These are phyloP conservation scores for Steinernema hermaphroditum DNA, from an alignment of 2,888 invertebrate genomes.

Conservation along the genomic window DNA sequence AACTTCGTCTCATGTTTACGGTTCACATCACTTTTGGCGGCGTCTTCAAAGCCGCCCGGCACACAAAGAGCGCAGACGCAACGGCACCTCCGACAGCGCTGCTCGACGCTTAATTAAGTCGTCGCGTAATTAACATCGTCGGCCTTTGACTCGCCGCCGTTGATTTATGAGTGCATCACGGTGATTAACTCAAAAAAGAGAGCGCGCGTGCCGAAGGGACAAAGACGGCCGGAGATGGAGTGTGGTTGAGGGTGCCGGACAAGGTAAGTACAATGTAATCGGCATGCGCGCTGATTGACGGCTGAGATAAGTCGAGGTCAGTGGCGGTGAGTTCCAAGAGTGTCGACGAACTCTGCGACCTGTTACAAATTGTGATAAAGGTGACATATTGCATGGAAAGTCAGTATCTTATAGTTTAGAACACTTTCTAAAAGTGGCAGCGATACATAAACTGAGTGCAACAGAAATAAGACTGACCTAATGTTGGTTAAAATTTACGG, in stretches of 20 bases:
- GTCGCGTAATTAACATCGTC: conserved; percentile 5
- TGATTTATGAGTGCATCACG: conserved; percentile 13
- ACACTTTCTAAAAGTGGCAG: too few relatives aligned
- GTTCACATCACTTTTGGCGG: conserved; percentile 12
- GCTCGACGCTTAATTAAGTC: conserved; percentile 5
- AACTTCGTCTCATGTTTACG: background rate
- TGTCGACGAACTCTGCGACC: conserved; percentile 13
- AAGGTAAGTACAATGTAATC: background rate
- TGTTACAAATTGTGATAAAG: background rate
- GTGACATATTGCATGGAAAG: too few relatives aligned
- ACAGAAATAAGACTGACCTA: too few relatives aligned
- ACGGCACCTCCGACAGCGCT: conserved; percentile 12
- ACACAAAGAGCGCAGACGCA: conserved; percentile 9
- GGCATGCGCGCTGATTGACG: conserved; percentile 8
- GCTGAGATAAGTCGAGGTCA: conserved; percentile 24
- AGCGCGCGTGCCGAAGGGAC: background rate
- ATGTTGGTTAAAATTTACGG: too few relatives aligned
- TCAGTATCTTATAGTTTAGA: too few relatives aligned
- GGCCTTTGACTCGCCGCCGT: background rate
- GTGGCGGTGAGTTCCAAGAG: background rate
- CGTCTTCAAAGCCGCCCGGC: conserved; percentile 5
- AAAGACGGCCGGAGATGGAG: background rate
- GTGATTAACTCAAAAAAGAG: background rate
- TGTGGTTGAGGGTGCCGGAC: background rate
- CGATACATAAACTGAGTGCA: too few relatives aligned